Base-by-base conservation (phyloP, 64 coral and sea anemone genomes). In the Montipora cactus region DNA sequence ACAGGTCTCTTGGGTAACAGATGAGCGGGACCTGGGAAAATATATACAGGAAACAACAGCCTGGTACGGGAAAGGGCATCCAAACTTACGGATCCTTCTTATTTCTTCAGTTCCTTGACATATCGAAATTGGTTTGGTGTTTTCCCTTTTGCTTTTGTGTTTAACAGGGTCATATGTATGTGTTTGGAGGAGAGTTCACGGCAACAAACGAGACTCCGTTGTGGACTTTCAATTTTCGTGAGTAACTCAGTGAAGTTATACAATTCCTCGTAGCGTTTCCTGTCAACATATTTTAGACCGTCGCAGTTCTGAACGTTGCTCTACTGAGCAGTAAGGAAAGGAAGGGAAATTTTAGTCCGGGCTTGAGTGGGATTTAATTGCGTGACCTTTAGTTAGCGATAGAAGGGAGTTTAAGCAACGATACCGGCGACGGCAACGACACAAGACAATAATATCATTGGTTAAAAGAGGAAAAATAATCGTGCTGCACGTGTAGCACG, bases 111-210 rank as follows among this genome's bases (percentile, higher is more conserved):
- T 37, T 37, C 37, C 37, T 37, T 37, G 37, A 37, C 37, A 0
- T 37, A 37, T 37, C 37, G 37, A 37, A 37, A 37, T 37, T 37
- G 37, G 13, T 12, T 64, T 64, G 7, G 8, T 64, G 61, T 64
- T 12, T 57, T 64, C 61, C 61, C 61, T 64, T 64, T 64, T 64
- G 61, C 8, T 75, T 52, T 19, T 55, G 12, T 66, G n/a, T 49
- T 76, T 85, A 79, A 2, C 67, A 99, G 97, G 92, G 94, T 79
- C 89, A 89, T 48, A 94, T 99, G 89, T 93, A 89, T 74, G 64
- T 99, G 25, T 99, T 96, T 88, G 97, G 97, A 67, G 97, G 97
- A 79, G 97, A 96, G 59, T 99, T 99, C 76, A 96, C 95, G 16
- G 81, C 98, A 11, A 90, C 87, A 4, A 89, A 77, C 44, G 95